Percentiles rank a stretch among this genome's conserved stretches.
Evolutionary conservation across 2,113 vertebrate genomes (phyloP).

Genomic region (Motacilla tschutschensis): DNA sequence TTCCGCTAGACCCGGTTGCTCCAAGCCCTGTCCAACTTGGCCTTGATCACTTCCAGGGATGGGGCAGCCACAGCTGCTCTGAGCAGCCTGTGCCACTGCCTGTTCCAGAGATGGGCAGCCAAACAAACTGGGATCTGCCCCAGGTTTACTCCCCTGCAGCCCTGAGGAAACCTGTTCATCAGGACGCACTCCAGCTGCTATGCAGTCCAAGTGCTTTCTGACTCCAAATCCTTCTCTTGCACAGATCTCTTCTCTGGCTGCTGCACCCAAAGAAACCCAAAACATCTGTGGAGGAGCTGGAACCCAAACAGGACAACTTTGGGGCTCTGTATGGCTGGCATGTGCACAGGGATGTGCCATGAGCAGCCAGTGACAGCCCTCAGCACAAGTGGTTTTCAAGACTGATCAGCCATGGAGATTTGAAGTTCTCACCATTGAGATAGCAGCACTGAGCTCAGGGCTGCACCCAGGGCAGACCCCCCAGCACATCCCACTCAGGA

Average conservation of each 20-base stretch:
- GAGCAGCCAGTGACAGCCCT: background rate
- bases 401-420: background rate
- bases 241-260: background rate
- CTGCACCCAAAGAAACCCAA: background rate
- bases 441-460: accelerated
- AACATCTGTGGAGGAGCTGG: background rate
- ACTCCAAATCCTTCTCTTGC: background rate
- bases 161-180: background rate
- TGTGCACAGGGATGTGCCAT: accelerated
- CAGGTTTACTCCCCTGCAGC: background rate
- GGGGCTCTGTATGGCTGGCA: background rate
- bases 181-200: accelerated
- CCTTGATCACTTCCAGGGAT: background rate
- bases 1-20: background rate
- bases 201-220: accelerated
- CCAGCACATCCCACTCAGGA: accelerated
- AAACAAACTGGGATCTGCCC: background rate
- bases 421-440: background rate
- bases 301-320: background rate
- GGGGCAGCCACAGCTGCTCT: background rate
- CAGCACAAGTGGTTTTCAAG: background rate
- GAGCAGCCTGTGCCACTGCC: background rate
- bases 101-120: background rate
- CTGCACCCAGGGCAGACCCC: background rate
- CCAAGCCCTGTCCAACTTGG: background rate